Base-by-base conservation (phyloP, 2,797 vertebrate species). In the Falco naumanni region DNA sequence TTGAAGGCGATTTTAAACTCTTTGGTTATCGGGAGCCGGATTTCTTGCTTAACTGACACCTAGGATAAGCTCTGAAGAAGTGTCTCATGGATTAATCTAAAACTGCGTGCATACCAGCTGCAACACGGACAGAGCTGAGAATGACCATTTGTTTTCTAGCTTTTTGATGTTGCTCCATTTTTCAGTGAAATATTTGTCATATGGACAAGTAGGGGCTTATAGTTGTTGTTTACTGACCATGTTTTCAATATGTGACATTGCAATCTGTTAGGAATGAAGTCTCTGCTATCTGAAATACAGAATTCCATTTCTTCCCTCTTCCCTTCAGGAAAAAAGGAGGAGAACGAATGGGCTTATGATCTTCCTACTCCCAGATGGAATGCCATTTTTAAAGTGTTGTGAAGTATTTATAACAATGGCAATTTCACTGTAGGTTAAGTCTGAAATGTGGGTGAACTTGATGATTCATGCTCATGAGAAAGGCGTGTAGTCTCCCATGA, bases 11-110 rank as follows among this genome's bases (percentile, higher is more conserved):
- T 97, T 99, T 99, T 90, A 98, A 97, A 50, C 98, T 99, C 54
- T 99, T 99, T 79, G 99, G 99, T 39, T 99, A 99, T 96, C 98
- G 96, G 28, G 98, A 98, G 57, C 99, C 99, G 33, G 98, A 99
- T 75, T 99, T 99, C 95, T 97, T 99, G 96, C 98, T 99, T 50
- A 98, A 99, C 95, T 99, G 95, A 98, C 28, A 10, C 17, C 41
- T 88, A 70, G 85, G 69, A 65, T 78, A 59, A 94, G 66, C 61
- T 94, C 28, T 92, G 96, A 76, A 64, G 77, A 87, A 65, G 7
- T 43, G 13, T 90, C 70, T 95, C 17, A 4, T 60, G 86, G 70
- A 85, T 93, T 90, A 79, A 92, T 59, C 41, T 71, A 34, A 93
- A 85, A 53, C 43, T 77, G 33, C 21, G 17, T 84, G 89, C 87